Evolutionary conservation across 2,888 invertebrate species (phyloP), one percentile per base, ranked within the genome.

Genomic region (Patella caerulea): DNA sequence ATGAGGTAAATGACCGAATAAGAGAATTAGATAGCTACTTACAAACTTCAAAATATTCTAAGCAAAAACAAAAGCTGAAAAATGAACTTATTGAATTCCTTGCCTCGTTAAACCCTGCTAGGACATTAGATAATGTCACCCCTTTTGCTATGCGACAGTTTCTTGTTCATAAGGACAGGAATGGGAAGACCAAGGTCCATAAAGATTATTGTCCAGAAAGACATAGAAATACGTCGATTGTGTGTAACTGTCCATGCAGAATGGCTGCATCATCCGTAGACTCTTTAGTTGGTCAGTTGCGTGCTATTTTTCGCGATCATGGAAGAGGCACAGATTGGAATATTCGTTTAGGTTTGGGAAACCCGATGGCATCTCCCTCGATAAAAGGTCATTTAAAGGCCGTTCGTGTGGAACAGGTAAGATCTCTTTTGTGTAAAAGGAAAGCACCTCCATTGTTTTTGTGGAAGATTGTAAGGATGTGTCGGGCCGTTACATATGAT

Each of bases 311-410:
- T 65, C 9, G 65, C 9, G 65, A n/a, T 12, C 19, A 65, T 65
- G 65, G 65, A n/a, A 65, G 65, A n/a, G 65, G 65, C 2, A 19
- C 65, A n/a, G 65, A 65, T n/a, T 65, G 65, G 65, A 65, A 19
- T 5, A 24, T 19, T n/a, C 11, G 9, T 2, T 65, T 65, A 11
- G 65, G 65, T 65, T 65, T 65, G 9, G 65, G 65, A 19, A 65
- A 65, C 19, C 65, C 65, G 19, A 65, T 65, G 65, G 65, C 65
- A 19, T 9, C 65, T 65, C 65, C 65, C 9, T 65, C 65, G 12
- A 19, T 65, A 19, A 65, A 65, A 19, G 24, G 65, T 9, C 65
- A 65, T 7, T n/a, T 65, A 2, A n/a, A 65, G 19, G 65, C 65
- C 24, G 65, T 65, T 19, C 11, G 11, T 65, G n/a, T 65, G 19